Evolutionary conservation across 2,797 vertebrate genomes (phyloP), one percentile per base, ranked within the genome.

Genomic region (Silurus aristotelis): DNA sequence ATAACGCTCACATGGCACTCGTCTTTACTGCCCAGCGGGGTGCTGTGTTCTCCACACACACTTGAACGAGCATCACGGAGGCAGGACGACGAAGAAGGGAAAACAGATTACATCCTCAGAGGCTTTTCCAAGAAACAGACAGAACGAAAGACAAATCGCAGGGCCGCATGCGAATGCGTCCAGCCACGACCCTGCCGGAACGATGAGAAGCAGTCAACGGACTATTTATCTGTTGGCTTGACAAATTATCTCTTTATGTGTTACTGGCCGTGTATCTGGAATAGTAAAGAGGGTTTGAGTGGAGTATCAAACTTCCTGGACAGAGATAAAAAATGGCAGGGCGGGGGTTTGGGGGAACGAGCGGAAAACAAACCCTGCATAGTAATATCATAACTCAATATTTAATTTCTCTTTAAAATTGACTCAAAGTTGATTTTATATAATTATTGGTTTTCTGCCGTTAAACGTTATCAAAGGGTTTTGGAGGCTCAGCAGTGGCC

Each of bases 41-140:
- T 89, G 89, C 86, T 85, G 87, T 91, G 91, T 91, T 91, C 91
- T 89, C 84, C 82, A 85, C 88, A 89, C 83, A 86, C 85, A 86
- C 84, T 88, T 83, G 82, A 85, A 83, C 87, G 87, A 87, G 85
- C 87, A 86, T 89, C 85, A 89, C 83, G 77, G 85, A 86, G 89
- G 90, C 90, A 85, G 80, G 84, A 83, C 61, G 72, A 78, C 67
- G 71, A 84, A 60, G 58, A 22, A 80, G 56, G 73, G 75, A 83
- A 67, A 80, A 66, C 61, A 66, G 75, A 86, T 17, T 67, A 87
- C 83, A 67, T 82, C 83, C 77, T 81, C 56, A 80, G 71, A 71
- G 56, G 56, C 75, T 56, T 27, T 70, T 81, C 72, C 86, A 60
- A 52, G 10, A 60, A 77, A 77, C 66, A 76, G 60, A 80, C 43